A percentile compares a stretch with the other conserved stretches of the same genome.
phyloP scores from a whole-genome alignment of 2,888 invertebrate genomes.

The Drosophila maculinotata region DNA sequence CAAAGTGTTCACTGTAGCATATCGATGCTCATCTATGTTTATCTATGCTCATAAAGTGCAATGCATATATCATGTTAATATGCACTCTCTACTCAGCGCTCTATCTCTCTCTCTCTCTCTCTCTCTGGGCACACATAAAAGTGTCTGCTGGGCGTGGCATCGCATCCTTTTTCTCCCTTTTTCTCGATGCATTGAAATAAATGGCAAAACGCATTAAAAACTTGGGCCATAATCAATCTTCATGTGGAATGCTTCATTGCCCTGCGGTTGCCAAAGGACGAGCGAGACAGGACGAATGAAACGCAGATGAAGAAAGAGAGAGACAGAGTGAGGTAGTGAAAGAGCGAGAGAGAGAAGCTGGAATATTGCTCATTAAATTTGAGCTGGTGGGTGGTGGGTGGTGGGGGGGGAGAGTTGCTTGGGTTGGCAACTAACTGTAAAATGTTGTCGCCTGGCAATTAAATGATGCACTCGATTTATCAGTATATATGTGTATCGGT shows the following conservation, averaged over 20 bases:
- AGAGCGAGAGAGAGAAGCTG: conserved; percentile 3
- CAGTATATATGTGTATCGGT: conserved; percentile 15
- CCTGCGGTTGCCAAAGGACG: conserved; percentile 45
- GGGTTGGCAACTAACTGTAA: conserved; percentile 10
- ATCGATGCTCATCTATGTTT: conserved; percentile 42
- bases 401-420: conserved; percentile 9
- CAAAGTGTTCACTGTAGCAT: conserved; percentile 45
- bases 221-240: conserved; percentile 76
- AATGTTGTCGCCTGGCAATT: conserved; percentile 57
- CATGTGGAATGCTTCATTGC: conserved; percentile 73
- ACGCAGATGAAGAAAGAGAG: neutral
- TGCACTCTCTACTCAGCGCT: conserved; percentile 10
- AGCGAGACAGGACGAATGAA: neutral
- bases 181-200: conserved; percentile 73
- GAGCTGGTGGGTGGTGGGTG: no score
- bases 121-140: no score
- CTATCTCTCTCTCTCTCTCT: conserved; percentile 1
- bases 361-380: conserved; percentile 70
- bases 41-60: conserved; percentile 42
- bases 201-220: conserved; percentile 76
- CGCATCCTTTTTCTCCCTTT: conserved; percentile 48
- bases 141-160: conserved; percentile 56
- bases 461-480: conserved; percentile 48
- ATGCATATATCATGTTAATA: conserved; percentile 43
- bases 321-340: neutral